Conservation (phyloP, 1,140 invertebrate species). For the Tetramorium parvispinum region DNA sequence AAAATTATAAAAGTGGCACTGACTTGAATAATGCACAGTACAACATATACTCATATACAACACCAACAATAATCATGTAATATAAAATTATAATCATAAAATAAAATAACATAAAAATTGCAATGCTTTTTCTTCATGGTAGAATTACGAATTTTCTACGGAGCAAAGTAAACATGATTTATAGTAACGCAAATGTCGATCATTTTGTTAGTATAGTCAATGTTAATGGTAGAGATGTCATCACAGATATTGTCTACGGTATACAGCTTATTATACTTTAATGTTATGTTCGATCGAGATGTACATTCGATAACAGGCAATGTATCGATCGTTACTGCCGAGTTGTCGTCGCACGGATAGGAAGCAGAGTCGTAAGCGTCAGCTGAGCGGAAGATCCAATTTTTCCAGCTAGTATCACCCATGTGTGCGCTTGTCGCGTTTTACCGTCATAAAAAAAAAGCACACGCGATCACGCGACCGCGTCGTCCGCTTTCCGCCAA, state of each 20-base stretch:
- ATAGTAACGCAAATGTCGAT: background rate
- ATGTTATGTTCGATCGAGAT: slow-evolving; percentile 2
- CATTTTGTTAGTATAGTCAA: background rate
- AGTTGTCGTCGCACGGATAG: slow-evolving; percentile 51
- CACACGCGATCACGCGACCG: slow-evolving; percentile 8
- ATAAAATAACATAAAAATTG: background rate
- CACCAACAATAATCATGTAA: background rate
- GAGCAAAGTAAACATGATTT: background rate
- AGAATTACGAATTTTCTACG: background rate
- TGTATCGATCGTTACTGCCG: slow-evolving; percentile 50
- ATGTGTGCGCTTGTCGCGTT: slow-evolving; percentile 43
- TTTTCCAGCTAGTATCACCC: slow-evolving; percentile 59
- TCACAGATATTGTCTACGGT: background rate
- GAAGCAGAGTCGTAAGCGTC: slow-evolving; percentile 12
- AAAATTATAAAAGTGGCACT: background rate
- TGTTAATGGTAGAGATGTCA: background rate
- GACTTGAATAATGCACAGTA: background rate
- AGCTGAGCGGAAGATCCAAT: slow-evolving; percentile 69
- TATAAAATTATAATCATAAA: no score
- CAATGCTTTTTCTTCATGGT: background rate
- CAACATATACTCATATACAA: background rate
- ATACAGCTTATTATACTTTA: background rate
- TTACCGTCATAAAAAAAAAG: slow-evolving; percentile 37
- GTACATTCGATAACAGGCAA: slow-evolving; percentile 44
- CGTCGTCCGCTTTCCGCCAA: slow-evolving; percentile 43